Percentiles rank a stretch among this genome's conserved stretches.
Conservation (phyloP, 2,888 invertebrate genomes). For the Argynnis bischoffii region DNA sequence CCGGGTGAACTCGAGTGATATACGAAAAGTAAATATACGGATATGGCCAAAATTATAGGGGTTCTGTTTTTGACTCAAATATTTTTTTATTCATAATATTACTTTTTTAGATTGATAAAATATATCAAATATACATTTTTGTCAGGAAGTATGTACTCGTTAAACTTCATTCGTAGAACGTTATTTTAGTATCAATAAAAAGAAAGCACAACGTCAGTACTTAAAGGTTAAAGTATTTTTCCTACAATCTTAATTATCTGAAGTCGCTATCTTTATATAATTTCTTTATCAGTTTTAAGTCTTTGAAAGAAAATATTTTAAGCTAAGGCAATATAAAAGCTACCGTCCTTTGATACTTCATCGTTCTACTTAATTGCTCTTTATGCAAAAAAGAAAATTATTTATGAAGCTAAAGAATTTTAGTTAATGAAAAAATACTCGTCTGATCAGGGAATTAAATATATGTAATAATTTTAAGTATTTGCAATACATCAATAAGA, state of each 20-base stretch:
- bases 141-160: too few species aligned
- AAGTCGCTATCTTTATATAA: constrained; percentile 2
- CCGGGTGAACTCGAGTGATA: too few species aligned
- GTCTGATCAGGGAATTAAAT: not conserved
- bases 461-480: not conserved
- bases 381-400: constrained; percentile 13
- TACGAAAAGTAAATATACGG: too few species aligned
- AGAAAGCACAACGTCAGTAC: too few species aligned
- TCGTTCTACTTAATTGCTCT: constrained; percentile 24
- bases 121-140: too few species aligned
- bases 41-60: too few species aligned
- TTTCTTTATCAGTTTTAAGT: not conserved
- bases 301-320: constrained; percentile 6
- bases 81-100: too few species aligned
- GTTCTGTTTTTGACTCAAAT: too few species aligned
- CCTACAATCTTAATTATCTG: not conserved
- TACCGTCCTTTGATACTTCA: constrained; percentile 23
- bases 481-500: not conserved
- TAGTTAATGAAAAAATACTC: not conserved
- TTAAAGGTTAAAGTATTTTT: not conserved
- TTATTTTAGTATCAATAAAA: too few species aligned
- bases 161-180: too few species aligned
- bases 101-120: too few species aligned
- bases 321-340: constrained; percentile 14
- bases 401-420: constrained; percentile 3